These are phyloP conservation scores for Shargacucullia verbasci DNA, from an alignment of 2,888 invertebrate species.

Conservation along the genomic window DNA sequence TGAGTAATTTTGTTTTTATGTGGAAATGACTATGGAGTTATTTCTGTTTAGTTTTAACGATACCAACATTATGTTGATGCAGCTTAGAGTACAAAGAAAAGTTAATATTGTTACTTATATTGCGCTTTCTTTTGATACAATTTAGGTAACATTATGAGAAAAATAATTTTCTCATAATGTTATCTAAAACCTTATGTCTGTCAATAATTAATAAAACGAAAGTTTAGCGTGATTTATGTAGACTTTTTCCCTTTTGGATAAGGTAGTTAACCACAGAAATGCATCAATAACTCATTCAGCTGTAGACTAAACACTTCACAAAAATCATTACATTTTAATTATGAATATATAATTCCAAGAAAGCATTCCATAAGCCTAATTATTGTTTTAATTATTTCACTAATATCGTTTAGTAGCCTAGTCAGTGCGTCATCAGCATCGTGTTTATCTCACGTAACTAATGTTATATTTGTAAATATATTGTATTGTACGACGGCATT, in stretches of 20 bases:
- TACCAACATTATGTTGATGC: conserved; percentile 51
- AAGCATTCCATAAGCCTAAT: conserved; percentile 44
- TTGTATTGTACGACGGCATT: conserved; percentile 66
- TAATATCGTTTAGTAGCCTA: conserved; percentile 59
- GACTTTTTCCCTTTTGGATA: no score
- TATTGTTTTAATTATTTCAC: conserved; percentile 40
- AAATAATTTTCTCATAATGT: no score
- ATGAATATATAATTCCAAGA: conserved; percentile 20
- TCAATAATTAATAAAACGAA: no score
- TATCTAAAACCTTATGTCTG: no score
- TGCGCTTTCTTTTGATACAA: conserved; percentile 37
- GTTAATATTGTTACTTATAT: conserved; percentile 40
- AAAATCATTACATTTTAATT: neutral
- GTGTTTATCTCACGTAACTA: conserved; percentile 60
- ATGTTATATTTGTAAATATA: conserved; percentile 61
- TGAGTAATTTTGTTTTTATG: conserved; percentile 29
- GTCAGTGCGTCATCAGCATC: conserved; percentile 77
- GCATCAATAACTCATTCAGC: neutral
- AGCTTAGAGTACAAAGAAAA: conserved; percentile 67
- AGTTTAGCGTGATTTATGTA: no score
- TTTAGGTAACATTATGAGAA: no score
- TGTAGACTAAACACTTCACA: no score
- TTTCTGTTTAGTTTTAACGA: conserved; percentile 49
- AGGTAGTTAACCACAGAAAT: no score
- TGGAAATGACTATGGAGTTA: conserved; percentile 37